These are phyloP conservation scores for Ectemnius lituratus DNA, from an alignment of 2,888 invertebrate genomes.

Conservation along the genomic window DNA sequence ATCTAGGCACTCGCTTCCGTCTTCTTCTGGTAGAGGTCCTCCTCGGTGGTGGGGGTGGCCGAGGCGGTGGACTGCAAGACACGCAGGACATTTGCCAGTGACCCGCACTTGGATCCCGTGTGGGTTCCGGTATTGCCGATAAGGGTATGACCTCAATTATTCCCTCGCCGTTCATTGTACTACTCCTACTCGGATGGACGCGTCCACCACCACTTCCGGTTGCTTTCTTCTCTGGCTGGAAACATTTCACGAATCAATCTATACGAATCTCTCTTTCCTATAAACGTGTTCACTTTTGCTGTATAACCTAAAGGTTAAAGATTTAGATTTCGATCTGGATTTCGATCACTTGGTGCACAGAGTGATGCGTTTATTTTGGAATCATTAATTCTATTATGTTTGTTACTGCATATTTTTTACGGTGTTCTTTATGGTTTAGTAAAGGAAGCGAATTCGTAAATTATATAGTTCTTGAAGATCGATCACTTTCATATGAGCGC, in stretches of 20 bases:
- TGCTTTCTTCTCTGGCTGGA: slow-evolving; percentile 25
- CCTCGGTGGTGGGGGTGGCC: slow-evolving; percentile 46
- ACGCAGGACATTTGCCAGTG: slow-evolving; percentile 75
- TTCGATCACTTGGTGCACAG: too few relatives aligned
- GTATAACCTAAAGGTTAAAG: background rate
- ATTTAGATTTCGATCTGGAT: too few relatives aligned
- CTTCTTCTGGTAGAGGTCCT: slow-evolving; percentile 62
- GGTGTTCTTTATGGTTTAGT: too few relatives aligned
- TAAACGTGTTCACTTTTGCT: too few relatives aligned
- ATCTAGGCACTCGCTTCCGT: slow-evolving; percentile 81
- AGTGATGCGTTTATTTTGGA: too few relatives aligned
- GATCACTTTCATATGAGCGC: too few relatives aligned
- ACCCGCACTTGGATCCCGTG: slow-evolving; percentile 59
- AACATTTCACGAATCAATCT: too few relatives aligned
- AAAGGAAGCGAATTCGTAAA: too few relatives aligned
- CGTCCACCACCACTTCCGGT: slow-evolving; percentile 12
- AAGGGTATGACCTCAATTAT: slow-evolving; percentile 83
- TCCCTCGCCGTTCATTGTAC: slow-evolving; percentile 62
- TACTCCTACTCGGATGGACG: slow-evolving; percentile 47
- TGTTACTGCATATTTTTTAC: too few relatives aligned
- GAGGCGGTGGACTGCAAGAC: slow-evolving; percentile 69
- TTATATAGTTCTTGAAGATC: too few relatives aligned
- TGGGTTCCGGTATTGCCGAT: slow-evolving; percentile 81
- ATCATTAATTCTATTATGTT: too few relatives aligned
- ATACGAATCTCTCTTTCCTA: too few relatives aligned